Conservation (phyloP, 2,113 vertebrate species). For the Anguilla rostrata region DNA sequence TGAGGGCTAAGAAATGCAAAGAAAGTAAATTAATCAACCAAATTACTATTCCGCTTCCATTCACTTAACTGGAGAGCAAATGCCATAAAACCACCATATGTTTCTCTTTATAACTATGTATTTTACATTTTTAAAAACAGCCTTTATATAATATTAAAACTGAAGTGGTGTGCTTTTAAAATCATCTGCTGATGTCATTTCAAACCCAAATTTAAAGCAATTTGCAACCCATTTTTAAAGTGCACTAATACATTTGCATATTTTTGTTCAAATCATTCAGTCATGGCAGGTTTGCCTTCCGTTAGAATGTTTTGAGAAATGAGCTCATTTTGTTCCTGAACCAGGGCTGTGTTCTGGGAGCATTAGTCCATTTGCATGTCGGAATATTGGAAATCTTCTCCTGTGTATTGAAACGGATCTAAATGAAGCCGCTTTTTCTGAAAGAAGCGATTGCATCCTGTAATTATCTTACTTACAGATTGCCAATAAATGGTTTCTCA, state of each 20-base stretch:
- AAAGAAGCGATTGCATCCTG: neutral
- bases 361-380: no score
- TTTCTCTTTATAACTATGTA: no score
- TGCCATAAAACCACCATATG: no score
- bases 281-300: no score
- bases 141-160: neutral
- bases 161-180: neutral
- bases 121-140: neutral
- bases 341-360: no score
- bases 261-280: no score
- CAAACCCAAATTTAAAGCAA: neutral
- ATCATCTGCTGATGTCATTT: neutral
- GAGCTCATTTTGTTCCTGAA: no score
- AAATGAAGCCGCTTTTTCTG: neutral
- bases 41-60: no score
- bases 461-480: conserved; percentile 1
- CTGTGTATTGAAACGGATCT: neutral
- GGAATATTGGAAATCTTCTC: neutral
- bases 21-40: neutral
- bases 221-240: no score
- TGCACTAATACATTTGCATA: no score
- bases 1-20: neutral
- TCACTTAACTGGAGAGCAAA: no score
- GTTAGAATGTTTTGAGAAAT: no score
- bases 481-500: neutral